Conservation (phyloP, 1,140 invertebrate genomes). For the Macrostomum lignano region DNA sequence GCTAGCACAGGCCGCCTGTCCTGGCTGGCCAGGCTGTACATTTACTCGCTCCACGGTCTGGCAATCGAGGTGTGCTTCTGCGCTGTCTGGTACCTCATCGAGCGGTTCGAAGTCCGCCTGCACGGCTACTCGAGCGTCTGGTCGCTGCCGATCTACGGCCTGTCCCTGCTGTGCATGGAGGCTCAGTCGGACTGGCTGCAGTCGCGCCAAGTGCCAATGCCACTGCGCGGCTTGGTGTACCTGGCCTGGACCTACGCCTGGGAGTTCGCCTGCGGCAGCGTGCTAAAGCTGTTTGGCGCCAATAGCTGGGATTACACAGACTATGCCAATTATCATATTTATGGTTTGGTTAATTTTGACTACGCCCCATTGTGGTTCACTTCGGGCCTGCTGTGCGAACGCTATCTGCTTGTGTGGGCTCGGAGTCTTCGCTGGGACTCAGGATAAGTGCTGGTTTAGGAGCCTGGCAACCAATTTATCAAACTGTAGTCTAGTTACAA, state of each 20-base stretch:
- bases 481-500: too few relatives aligned
- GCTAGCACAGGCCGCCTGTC: too few relatives aligned
- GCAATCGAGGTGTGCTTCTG: slow-evolving; percentile 1
- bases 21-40: not conserved
- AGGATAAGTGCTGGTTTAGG: too few relatives aligned
- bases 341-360: slow-evolving; percentile 1
- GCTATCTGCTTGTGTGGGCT: too few relatives aligned
- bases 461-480: too few relatives aligned
- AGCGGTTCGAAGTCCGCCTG: not conserved
- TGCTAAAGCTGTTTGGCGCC: not conserved
- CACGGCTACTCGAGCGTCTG: slow-evolving; percentile 3
- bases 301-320: slow-evolving; percentile 2
- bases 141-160: not conserved
- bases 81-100: slow-evolving; percentile 1
- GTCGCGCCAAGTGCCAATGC: not conserved
- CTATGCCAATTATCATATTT: slow-evolving; percentile 2
- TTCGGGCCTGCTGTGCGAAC: too few relatives aligned
- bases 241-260: slow-evolving; percentile 1
- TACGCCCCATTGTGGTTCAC: slow-evolving; percentile 2
- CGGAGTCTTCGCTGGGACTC: too few relatives aligned
- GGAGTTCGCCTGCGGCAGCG: not conserved
- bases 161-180: not conserved
- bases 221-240: not conserved
- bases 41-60: slow-evolving; percentile 1
- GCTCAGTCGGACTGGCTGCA: not conserved